Evolutionary conservation across 2,797 vertebrate genomes (phyloP), one percentile per base, ranked within the genome.

Genomic region (Sylvilagus floridanus): DNA sequence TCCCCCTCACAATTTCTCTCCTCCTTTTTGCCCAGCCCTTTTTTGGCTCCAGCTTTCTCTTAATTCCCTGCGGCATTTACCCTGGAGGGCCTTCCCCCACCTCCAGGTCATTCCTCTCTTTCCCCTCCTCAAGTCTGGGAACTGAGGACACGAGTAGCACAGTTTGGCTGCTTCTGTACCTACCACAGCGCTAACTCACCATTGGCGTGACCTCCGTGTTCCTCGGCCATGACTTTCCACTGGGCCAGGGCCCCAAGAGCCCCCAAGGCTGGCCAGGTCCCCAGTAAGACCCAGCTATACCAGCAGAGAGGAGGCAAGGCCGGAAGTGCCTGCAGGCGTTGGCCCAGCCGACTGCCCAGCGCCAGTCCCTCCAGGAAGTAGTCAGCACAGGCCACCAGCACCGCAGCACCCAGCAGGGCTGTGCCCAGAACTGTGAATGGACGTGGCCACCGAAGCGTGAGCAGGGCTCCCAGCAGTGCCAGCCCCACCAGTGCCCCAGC

Each of bases 221-320:
- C 98, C 90, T 98, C 98, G 14, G 98, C 98, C 0, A 98, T 99
- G 96, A 99, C 97, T 96, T 99, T 99, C 99, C 99, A 99, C 96
- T 99, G 99, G 63, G 99, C 98, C 97, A 99, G 97, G 32, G 98
- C 96, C 84, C 99, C 99, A 91, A 99, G 97, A 47, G 99, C 66
- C 96, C 98, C 98, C 88, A 99, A 98, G 24, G 97, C 91, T 9
- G 99, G 99, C 99, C 99, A 99, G 95, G 99, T 98, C 4, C 98
- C 98, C 97, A 99, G 98, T 95, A 99, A 98, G 92, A 98, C 99
- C 99, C 99, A 99, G 97, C 99, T 99, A 97, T 98, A 99, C 99
- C 99, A 99, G 98, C 99, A 99, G 89, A 99, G 98, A 9, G 98
- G 97, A 37, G 97, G 96, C 0, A 98, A 97, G 37, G 97, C 97